A percentile compares a stretch with the other conserved stretches of the same genome.
These are phyloP conservation scores for Alca torda DNA, from an alignment of 2,797 vertebrate species.

Conservation along the genomic window DNA sequence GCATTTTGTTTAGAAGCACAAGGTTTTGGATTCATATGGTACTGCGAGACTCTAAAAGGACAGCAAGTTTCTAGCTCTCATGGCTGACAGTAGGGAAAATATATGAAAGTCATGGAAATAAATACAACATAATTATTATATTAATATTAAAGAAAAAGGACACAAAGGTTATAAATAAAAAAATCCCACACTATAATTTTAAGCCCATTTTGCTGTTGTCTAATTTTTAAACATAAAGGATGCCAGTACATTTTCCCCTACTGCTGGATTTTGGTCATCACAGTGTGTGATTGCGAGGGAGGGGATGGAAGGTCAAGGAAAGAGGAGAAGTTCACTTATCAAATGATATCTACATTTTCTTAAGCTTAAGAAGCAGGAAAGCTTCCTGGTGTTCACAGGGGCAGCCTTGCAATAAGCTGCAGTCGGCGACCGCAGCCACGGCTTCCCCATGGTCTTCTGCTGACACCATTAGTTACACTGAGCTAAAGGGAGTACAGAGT, in stretches of 20 bases:
- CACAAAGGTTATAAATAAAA: neutral
- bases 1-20: neutral
- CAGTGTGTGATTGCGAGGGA: accelerated
- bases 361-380: neutral
- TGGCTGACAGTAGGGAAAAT: neutral
- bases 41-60: neutral
- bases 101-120: neutral
- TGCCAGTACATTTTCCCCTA: neutral
- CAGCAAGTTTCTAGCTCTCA: neutral
- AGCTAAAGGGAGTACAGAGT: neutral
- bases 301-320: neutral
- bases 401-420: neutral
- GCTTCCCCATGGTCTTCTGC: neutral
- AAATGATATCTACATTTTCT: neutral
- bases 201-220: neutral
- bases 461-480: neutral
- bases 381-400: neutral
- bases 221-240: neutral
- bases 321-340: neutral
- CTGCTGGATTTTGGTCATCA: neutral
- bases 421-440: neutral
- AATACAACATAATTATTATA: neutral
- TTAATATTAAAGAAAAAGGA: neutral
- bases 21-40: neutral
- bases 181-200: neutral